phyloP scores from a whole-genome alignment of 2,113 vertebrate genomes.

The Scatophagus argus region DNA sequence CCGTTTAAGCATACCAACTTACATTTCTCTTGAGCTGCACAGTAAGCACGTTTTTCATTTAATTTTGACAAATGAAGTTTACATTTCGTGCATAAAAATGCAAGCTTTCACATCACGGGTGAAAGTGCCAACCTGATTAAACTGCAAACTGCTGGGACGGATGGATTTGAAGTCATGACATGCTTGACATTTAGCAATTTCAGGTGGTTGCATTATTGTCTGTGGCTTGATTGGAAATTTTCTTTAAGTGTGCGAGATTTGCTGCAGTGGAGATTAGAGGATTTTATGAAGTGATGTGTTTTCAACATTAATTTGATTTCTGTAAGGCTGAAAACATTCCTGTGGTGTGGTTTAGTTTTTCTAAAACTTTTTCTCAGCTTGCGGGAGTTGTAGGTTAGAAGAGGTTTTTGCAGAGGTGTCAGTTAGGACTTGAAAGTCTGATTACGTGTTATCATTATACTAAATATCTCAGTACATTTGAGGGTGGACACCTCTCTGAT shows the following conservation, averaged over 20 bases:
- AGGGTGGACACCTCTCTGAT: neutral
- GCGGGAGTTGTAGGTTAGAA: neutral
- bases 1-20: conserved; percentile 2
- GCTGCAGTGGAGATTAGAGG: conserved; percentile 28
- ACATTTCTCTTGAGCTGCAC: conserved; percentile 26
- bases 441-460: neutral
- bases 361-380: neutral
- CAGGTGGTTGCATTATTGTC: neutral
- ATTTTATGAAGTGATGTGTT: conserved; percentile 27
- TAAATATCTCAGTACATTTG: neutral
- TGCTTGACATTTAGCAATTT: conserved; percentile 30
- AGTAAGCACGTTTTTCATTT: conserved; percentile 3
- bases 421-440: conserved; percentile 7
- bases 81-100: conserved; percentile 57
- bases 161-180: conserved; percentile 12
- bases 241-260: conserved; percentile 8
- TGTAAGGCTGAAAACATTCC: conserved; percentile 24
- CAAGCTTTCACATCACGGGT: conserved; percentile 24
- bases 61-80: conserved; percentile 50
- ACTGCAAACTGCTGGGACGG: conserved; percentile 37
- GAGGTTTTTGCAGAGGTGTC: neutral
- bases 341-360: conserved; percentile 20
- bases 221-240: neutral
- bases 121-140: conserved; percentile 59
- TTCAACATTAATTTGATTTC: conserved; percentile 16